Evolutionary conservation across 2,888 invertebrate species (phyloP).

Genomic region (Troides helena): DNA sequence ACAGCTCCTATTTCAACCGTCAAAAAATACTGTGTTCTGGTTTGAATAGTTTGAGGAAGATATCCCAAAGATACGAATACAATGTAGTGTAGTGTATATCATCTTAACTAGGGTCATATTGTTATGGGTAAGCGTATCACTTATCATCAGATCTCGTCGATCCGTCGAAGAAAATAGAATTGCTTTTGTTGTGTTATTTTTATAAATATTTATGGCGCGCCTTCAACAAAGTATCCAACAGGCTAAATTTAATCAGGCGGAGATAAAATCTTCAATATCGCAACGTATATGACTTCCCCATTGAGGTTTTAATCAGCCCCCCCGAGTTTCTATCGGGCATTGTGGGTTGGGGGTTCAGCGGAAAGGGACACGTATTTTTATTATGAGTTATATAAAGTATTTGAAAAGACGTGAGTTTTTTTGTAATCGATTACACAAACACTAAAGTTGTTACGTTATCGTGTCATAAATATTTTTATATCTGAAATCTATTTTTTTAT

Average conservation of each 20-base stretch:
- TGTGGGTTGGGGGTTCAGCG: background rate
- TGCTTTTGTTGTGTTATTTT: background rate
- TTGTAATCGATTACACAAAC: background rate
- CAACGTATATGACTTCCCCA: slow-evolving; percentile 10
- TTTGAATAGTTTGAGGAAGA: too few species aligned
- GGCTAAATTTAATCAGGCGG: slow-evolving; percentile 1
- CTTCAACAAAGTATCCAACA: background rate
- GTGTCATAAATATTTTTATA: too few species aligned
- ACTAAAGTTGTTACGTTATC: too few species aligned
- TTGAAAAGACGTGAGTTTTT: background rate
- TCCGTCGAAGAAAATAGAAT: too few species aligned
- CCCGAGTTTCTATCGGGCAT: slow-evolving; percentile 1
- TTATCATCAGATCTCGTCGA: too few species aligned
- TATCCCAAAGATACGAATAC: too few species aligned
- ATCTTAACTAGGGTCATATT: too few species aligned
- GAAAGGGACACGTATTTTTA: background rate
- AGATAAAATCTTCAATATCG: slow-evolving; percentile 5
- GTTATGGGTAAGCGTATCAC: too few species aligned
- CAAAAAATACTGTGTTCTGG: too few species aligned
- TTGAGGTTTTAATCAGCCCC: slow-evolving; percentile 2
- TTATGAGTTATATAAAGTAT: background rate
- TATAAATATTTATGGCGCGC: background rate
- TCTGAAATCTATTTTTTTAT: too few species aligned
- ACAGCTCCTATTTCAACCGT: too few species aligned
- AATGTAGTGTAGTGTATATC: too few species aligned